Evolutionary conservation across 2,888 invertebrate species (phyloP).

Genomic region (Subacronicta megacephala): DNA sequence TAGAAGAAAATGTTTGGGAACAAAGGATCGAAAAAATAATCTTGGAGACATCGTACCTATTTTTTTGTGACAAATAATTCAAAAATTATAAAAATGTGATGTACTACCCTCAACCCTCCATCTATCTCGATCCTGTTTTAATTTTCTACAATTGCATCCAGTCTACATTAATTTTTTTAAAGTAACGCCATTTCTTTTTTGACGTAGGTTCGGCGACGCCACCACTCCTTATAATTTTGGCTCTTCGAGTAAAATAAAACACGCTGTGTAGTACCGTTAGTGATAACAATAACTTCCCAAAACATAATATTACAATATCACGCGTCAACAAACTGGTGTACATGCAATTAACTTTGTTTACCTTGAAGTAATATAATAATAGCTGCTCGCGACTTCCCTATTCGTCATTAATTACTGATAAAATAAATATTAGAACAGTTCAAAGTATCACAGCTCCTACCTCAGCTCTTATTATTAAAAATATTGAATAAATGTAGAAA

Average conservation of each 20-base stretch:
- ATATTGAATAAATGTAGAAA: too few relatives aligned
- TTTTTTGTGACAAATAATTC: too few relatives aligned
- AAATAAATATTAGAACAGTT: not conserved
- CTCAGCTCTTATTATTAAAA: too few relatives aligned
- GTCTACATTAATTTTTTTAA: too few relatives aligned
- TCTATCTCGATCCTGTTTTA: too few relatives aligned
- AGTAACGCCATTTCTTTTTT: too few relatives aligned
- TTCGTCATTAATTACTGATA: conserved; percentile 16
- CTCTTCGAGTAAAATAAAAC: not conserved
- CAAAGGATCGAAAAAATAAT: not conserved
- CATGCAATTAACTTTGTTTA: conserved; percentile 34
- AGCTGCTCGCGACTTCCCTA: conserved; percentile 49
- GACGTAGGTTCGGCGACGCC: too few relatives aligned
- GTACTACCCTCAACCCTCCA: too few relatives aligned
- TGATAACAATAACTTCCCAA: conserved; percentile 50
- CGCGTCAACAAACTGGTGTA: conserved; percentile 41
- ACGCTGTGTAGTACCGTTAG: not conserved
- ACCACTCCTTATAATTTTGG: too few relatives aligned
- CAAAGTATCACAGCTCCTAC: too few relatives aligned
- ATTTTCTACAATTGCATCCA: too few relatives aligned
- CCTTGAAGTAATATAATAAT: conserved; percentile 42
- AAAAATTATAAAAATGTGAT: too few relatives aligned
- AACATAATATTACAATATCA: conserved; percentile 40
- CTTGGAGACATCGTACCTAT: not conserved
- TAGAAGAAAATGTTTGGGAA: not conserved